A percentile compares a stretch with the other conserved stretches of the same genome.
Conservation (phyloP, 1,140 invertebrate genomes). For the Dreissena rostriformis region DNA sequence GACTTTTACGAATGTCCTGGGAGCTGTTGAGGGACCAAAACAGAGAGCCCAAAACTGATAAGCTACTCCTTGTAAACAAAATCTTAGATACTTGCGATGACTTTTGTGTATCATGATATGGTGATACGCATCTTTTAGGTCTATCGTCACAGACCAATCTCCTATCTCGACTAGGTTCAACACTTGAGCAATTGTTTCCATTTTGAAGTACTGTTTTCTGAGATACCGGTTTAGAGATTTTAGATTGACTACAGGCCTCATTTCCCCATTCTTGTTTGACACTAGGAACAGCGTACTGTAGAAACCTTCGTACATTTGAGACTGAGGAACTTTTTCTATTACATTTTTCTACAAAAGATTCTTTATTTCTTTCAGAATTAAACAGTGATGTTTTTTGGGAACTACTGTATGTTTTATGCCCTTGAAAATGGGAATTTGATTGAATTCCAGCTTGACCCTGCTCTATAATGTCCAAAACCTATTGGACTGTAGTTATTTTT, state of each 20-base stretch:
- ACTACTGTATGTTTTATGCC: slow-evolving; percentile 13
- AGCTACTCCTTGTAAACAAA: not conserved
- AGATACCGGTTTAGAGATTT: slow-evolving; percentile 12
- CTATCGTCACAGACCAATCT: slow-evolving; percentile 15
- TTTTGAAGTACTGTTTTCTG: not conserved
- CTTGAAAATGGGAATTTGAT: not conserved
- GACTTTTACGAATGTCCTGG: slow-evolving; percentile 30
- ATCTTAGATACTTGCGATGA: slow-evolving; percentile 18
- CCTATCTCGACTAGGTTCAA: slow-evolving; percentile 19
- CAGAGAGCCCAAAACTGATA: slow-evolving; percentile 30
- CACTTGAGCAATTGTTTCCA: slow-evolving; percentile 19
- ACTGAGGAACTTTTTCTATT: not conserved
- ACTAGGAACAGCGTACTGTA: slow-evolving; percentile 36
- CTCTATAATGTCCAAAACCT: slow-evolving; percentile 27
- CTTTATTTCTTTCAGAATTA: not conserved
- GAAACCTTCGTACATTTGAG: slow-evolving; percentile 14
- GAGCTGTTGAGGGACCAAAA: slow-evolving; percentile 38
- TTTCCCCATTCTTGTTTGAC: slow-evolving; percentile 21
- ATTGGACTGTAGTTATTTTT: slow-evolving; percentile 29
- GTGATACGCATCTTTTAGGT: slow-evolving; percentile 20
- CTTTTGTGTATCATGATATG: not conserved
- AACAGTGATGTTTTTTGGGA: not conserved
- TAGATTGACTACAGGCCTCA: slow-evolving; percentile 33
- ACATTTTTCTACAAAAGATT: slow-evolving; percentile 16
- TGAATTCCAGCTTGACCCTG: slow-evolving; percentile 38